These are phyloP conservation scores for Phaethon lepturus DNA, from an alignment of 2,113 vertebrate species.

Conservation along the genomic window DNA sequence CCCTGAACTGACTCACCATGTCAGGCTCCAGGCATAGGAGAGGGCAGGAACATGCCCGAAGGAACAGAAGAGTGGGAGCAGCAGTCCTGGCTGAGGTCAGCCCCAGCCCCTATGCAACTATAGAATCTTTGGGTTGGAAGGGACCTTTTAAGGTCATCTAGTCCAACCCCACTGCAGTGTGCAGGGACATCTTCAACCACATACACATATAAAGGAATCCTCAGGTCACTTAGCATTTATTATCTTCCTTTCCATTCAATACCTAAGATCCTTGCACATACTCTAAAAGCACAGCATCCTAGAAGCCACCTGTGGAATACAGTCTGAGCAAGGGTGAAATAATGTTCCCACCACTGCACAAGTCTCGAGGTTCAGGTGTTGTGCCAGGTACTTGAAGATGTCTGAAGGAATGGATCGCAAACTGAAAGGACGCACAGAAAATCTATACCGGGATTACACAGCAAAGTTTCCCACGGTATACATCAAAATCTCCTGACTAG, in stretches of 20 bases:
- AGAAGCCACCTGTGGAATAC: neutral
- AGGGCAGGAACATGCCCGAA: neutral
- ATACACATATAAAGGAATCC: neutral
- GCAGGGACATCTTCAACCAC: no score
- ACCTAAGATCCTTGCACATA: neutral
- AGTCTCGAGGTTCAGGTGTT: neutral
- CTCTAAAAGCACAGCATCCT: neutral
- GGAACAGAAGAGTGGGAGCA: neutral
- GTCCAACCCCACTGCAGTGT: no score
- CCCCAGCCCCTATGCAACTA: neutral
- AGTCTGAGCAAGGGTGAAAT: neutral
- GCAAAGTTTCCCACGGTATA: neutral
- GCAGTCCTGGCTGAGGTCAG: neutral
- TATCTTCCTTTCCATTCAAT: neutral
- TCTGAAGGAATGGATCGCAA: neutral
- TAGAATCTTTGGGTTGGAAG: no score
- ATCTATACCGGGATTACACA: neutral
- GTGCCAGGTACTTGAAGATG: neutral
- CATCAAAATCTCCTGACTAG: neutral
- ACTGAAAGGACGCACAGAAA: neutral
- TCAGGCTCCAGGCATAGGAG: neutral
- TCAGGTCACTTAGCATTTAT: neutral
- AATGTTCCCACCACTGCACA: neutral
- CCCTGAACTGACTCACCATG: neutral
- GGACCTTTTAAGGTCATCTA: no score